A percentile compares a stretch with the other conserved stretches of the same genome.
Evolutionary conservation across 2,797 vertebrate genomes (phyloP).

Genomic region (Poliocrania exsul): DNA sequence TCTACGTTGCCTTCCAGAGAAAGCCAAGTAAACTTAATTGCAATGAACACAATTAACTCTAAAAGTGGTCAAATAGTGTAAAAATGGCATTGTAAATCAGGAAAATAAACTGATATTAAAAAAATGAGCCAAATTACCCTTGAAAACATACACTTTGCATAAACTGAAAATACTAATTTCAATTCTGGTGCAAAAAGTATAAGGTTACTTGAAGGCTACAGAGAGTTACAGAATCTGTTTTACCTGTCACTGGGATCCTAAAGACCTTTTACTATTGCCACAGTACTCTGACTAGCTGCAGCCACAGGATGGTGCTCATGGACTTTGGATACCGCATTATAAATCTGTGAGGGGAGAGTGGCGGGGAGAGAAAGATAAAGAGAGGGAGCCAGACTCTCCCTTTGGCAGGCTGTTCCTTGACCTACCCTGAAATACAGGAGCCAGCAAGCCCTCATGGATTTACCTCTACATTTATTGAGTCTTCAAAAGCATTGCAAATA

Average conservation of each 20-base stretch:
- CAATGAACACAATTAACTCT: not conserved
- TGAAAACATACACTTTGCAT: not conserved
- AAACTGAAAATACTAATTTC: not conserved
- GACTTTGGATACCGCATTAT: not conserved
- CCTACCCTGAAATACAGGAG: not conserved
- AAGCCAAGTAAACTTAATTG: not conserved
- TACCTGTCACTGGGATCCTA: accelerated
- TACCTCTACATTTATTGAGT: not conserved
- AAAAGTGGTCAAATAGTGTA: not conserved
- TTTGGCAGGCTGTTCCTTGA: not conserved
- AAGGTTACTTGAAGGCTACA: not conserved
- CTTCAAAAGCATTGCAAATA: not conserved
- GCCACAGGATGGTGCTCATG: conserved; percentile 63
- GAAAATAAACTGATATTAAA: not conserved
- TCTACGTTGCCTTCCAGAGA: not conserved
- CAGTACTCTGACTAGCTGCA: not conserved
- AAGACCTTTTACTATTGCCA: not conserved
- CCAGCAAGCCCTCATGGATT: not conserved
- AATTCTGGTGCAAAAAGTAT: not conserved
- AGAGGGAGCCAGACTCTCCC: not conserved
- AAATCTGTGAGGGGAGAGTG: not conserved
- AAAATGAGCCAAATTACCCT: not conserved
- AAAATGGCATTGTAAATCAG: not conserved
- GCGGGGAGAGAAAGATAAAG: no score
- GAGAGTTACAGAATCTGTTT: not conserved